phyloP scores from a whole-genome alignment of 2,113 vertebrate species.

The Callaeas wilsoni region DNA sequence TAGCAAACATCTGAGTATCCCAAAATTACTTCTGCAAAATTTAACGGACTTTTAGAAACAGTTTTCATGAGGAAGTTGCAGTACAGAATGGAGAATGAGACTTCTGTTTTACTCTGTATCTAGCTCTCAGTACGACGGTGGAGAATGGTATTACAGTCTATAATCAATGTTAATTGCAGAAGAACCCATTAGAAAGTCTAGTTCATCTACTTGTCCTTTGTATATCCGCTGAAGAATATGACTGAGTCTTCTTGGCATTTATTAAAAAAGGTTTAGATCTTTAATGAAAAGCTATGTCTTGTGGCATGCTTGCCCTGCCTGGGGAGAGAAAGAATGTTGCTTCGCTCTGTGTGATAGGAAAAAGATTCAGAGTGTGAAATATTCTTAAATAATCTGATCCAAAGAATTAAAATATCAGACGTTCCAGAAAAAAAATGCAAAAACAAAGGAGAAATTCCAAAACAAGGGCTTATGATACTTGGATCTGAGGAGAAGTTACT shows the following conservation, averaged over 20 bases:
- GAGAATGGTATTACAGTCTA: neutral
- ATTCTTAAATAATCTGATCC: neutral
- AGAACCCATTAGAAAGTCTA: neutral
- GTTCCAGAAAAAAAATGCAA: neutral
- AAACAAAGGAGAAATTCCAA: neutral
- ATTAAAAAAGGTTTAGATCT: neutral
- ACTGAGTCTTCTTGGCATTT: neutral
- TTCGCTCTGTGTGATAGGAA: neutral
- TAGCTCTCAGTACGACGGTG: neutral
- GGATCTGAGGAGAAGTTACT: neutral
- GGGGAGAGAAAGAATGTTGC: neutral
- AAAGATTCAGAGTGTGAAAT: neutral
- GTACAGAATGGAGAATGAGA: neutral
- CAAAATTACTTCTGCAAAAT: neutral
- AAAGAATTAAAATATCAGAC: neutral
- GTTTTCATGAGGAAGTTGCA: neutral
- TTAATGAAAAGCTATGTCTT: neutral
- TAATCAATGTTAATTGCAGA: neutral
- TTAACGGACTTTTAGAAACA: neutral
- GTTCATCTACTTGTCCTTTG: neutral
- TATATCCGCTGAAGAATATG: neutral
- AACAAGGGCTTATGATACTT: neutral
- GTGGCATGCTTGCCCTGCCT: neutral
- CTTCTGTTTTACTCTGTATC: neutral
- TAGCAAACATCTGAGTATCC: neutral